phyloP scores from a whole-genome alignment of 2,113 vertebrate species.

The Otis tarda region DNA sequence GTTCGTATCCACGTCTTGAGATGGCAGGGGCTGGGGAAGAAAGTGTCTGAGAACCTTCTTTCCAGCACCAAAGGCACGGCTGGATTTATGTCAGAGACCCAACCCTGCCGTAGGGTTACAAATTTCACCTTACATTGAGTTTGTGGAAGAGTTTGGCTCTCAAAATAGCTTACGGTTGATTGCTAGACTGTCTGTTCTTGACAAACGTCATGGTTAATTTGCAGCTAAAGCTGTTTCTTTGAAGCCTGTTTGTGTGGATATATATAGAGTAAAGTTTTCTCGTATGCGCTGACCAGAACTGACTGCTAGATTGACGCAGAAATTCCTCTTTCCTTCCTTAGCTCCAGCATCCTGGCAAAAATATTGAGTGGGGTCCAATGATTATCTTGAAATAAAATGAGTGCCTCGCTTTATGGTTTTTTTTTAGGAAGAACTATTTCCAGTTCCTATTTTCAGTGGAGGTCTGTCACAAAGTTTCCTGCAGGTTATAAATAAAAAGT shows the following conservation, averaged over 20 bases:
- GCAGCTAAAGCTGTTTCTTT: not conserved
- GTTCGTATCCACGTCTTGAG: not conserved
- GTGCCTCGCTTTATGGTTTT: not conserved
- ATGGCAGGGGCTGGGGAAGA: not conserved
- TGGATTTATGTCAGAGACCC: not conserved
- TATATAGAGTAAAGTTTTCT: not conserved
- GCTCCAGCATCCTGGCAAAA: not conserved
- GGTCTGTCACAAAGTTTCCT: not conserved
- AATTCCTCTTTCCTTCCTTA: not conserved
- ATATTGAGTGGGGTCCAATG: too few relatives aligned
- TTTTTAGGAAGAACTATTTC: not conserved
- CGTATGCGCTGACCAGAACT: not conserved
- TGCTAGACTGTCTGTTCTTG: not conserved
- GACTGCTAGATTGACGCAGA: not conserved
- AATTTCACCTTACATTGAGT: not conserved
- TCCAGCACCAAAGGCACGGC: not conserved
- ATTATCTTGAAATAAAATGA: not conserved
- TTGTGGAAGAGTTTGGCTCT: not conserved
- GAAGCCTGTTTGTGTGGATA: not conserved
- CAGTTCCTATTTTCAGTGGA: not conserved
- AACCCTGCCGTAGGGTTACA: not conserved
- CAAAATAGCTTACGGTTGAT: not conserved
- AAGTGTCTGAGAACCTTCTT: not conserved
- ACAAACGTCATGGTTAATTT: rapidly evolving
- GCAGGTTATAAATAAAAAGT: not conserved